These are phyloP conservation scores for Aphaenogaster ashmeadi DNA, from an alignment of 1,140 invertebrate genomes.

Conservation along the genomic window DNA sequence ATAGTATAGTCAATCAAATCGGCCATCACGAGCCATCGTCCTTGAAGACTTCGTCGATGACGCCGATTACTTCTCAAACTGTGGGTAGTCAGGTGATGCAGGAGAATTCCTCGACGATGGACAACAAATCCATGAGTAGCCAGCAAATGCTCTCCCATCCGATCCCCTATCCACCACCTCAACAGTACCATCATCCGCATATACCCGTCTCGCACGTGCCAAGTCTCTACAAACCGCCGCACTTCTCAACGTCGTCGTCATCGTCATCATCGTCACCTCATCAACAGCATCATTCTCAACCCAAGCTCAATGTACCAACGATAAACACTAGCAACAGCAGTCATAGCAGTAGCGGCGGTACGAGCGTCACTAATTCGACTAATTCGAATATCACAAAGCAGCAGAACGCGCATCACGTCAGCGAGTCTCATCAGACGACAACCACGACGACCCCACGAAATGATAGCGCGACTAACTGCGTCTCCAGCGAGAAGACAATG, in stretches of 20 bases:
- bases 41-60: conserved; percentile 59
- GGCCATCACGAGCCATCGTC: conserved; percentile 72
- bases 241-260: conserved; percentile 71
- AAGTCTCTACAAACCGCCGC: conserved; percentile 81
- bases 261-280: conserved; percentile 56
- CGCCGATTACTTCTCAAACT: conserved; percentile 48
- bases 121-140: conserved; percentile 53
- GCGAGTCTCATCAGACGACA: conserved; percentile 47
- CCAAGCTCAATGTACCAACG: conserved; percentile 71
- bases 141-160: conserved; percentile 71
- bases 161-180: conserved; percentile 72
- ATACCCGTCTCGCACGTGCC: conserved; percentile 80
- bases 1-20: conserved; percentile 78
- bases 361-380: conserved; percentile 34
- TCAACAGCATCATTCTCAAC: conserved; percentile 70
- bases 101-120: conserved; percentile 65
- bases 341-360: conserved; percentile 9
- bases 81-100: conserved; percentile 67
- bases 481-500: conserved; percentile 60
- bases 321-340: conserved; percentile 50
- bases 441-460: conserved; percentile 22
- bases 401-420: conserved; percentile 50
- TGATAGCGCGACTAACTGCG: conserved; percentile 51
- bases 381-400: conserved; percentile 64
- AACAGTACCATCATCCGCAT: conserved; percentile 78